Evolutionary conservation across 2,113 vertebrate genomes (phyloP), one percentile per base, ranked within the genome.

Genomic region (Rhinolophus ferrumequinum): DNA sequence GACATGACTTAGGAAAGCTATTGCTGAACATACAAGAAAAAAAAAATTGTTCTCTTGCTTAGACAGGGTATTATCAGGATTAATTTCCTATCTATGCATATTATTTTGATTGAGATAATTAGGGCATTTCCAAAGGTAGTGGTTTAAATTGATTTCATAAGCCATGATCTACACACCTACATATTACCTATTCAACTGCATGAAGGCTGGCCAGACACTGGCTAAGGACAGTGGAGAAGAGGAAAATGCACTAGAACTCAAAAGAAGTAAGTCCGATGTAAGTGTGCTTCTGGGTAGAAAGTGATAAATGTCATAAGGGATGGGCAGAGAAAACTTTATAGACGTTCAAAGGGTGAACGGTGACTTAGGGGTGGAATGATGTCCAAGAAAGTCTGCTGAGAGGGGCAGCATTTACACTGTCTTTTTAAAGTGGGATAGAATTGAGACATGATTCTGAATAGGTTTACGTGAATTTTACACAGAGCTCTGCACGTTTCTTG

Each of bases 81-180:
- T 89, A 83, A 70, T 76, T 96, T 97, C 38, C 79, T 93, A 82
- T 86, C 88, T 88, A 8, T 54, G 56, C 26, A 47, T 54, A 92
- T 93, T 90, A 92, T 82, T 96, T 76, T 90, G 35, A 79, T 87
- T 90, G 33, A 33, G 73, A 91, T 77, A 72, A 96, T 90, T 90
- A 77, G 80, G 50, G 21, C 19, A 88, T 70, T 95, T 77, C 24
- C 56, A 94, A 95, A 56, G 19, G 52, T 79, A 92, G 82, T 69
- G 18, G n/a, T 80, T 90, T 95, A 58, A 75, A 89, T 47, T 77
- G 14, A 22, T 72, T 90, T 97, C 44, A 92, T 69, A 64, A 85
- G 19, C 15, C 60, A 54, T 47, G 5, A 60, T n/a, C 16, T 15
- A 35, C 35, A 83, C 16, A 44, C 35, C 44, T 22, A n/a, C 52